Evolutionary conservation across 2,888 invertebrate genomes (phyloP), one percentile per base, ranked within the genome.

Genomic region (Leptodirus hochenwartii): DNA sequence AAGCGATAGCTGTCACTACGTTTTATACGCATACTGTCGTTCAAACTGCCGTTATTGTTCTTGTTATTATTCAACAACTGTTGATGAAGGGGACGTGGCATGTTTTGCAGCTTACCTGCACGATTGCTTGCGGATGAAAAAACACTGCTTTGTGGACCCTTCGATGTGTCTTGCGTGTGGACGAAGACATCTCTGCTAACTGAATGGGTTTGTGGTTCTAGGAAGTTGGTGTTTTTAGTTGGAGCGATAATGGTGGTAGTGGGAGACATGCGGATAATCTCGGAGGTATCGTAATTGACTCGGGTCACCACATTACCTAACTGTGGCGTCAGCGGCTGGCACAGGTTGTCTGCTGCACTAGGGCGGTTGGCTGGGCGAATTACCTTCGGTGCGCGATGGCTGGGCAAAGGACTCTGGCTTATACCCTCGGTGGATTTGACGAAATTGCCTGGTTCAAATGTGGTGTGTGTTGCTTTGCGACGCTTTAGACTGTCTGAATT

Each of bases 381-480:
- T 5, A 50, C 46, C 31, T 57, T 53, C 8, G 50, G 46, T 2
- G 54, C 47, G 22, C 63, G 49, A 37, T 58, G 59, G 4, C 37
- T 36, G 5, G 61, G 49, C 22, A 62, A 48, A 27, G 64, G 67
- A 43, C 67, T 68, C 2, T 54, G 52, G 12, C 13, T 26, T 4
- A 14, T 5, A 25, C 12, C 20, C 10, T 8, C 13, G 25, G 17
- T 4, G 11, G 31, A 22, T 56, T 78, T 79, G 14, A 84, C 79
- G 50, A 77, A 79, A 24, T 81, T 82, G 40, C 85, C 85, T 32
- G 85, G 85, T 59, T 80, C 81, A 47, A 85, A 85, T 17, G 84
- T 82, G 20, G 81, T 79, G 47, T 82, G 79, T 10, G 78, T 74
- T 35, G 75, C 76, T 61, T 80, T 80, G 38, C 74, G 62, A 43